These are phyloP conservation scores for Spodoptera littoralis DNA, from an alignment of 2,888 invertebrate species.

Conservation along the genomic window DNA sequence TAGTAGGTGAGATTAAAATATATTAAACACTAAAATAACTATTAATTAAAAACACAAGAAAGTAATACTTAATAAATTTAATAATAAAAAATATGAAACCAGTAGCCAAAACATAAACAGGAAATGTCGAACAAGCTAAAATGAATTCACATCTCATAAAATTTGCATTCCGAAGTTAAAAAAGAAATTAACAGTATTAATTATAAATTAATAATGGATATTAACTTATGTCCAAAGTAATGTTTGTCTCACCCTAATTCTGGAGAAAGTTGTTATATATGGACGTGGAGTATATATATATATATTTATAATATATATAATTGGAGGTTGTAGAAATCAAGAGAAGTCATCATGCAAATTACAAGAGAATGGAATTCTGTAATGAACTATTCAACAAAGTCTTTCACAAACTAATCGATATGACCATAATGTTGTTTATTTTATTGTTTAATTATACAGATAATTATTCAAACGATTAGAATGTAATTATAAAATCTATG, in stretches of 20 bases:
- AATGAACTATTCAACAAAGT: constrained; percentile 6
- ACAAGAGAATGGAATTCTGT: constrained; percentile 17
- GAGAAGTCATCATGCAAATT: constrained; percentile 38
- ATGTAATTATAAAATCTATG: too few species aligned
- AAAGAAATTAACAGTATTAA: constrained; percentile 43
- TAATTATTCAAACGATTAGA: too few species aligned
- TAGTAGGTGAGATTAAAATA: too few species aligned
- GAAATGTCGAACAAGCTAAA: constrained; percentile 24
- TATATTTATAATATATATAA: constrained; percentile 9
- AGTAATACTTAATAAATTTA: constrained; percentile 1
- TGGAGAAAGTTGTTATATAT: constrained; percentile 43
- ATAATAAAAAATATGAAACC: neutral
- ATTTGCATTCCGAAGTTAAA: constrained; percentile 15
- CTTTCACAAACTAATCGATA: constrained; percentile 8
- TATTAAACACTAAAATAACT: too few species aligned
- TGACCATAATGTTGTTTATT: constrained; percentile 5
- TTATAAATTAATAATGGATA: constrained; percentile 44
- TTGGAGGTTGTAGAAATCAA: constrained; percentile 36
- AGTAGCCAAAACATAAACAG: constrained; percentile 25
- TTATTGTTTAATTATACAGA: constrained; percentile 5
- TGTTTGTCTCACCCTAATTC: constrained; percentile 49
- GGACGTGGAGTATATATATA: too few species aligned
- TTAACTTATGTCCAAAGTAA: constrained; percentile 33
- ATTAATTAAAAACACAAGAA: neutral
- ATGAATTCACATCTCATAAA: constrained; percentile 24